phyloP scores from a whole-genome alignment of 2,888 invertebrate species.

The Macrosoma leucophasiata region DNA sequence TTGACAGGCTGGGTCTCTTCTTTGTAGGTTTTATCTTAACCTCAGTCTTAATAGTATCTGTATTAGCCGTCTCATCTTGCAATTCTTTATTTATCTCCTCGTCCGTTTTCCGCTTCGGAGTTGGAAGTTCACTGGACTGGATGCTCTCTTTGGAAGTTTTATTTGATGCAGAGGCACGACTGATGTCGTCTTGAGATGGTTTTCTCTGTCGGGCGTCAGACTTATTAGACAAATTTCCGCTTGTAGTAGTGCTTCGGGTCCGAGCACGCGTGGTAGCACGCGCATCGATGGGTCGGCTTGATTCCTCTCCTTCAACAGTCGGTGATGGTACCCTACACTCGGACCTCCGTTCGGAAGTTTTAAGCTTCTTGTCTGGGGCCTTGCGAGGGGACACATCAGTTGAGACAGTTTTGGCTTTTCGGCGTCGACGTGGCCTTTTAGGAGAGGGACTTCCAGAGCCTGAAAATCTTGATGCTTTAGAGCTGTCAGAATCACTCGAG shows the following conservation, averaged over 20 bases:
- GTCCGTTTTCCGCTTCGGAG: slow-evolving; percentile 79
- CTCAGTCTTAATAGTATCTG: slow-evolving; percentile 39
- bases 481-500: slow-evolving; percentile 78
- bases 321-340: slow-evolving; percentile 82
- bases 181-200: slow-evolving; percentile 60
- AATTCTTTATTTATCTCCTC: slow-evolving; percentile 71
- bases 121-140: slow-evolving; percentile 76
- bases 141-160: slow-evolving; percentile 74
- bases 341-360: slow-evolving; percentile 88
- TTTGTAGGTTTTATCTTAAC: slow-evolving; percentile 34
- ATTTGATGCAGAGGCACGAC: slow-evolving; percentile 50
- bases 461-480: slow-evolving; percentile 54
- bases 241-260: slow-evolving; percentile 80
- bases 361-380: slow-evolving; percentile 88
- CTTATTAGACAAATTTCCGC: slow-evolving; percentile 80
- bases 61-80: slow-evolving; percentile 50
- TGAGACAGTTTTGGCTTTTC: slow-evolving; percentile 56
- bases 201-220: slow-evolving; percentile 71
- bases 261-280: slow-evolving; percentile 77
- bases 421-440: slow-evolving; percentile 58
- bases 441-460: slow-evolving; percentile 59
- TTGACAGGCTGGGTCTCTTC: slow-evolving; percentile 39
- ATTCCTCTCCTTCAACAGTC: slow-evolving; percentile 86
- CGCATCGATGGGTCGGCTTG: slow-evolving; percentile 64
- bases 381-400: slow-evolving; percentile 68